phyloP scores from a whole-genome alignment of 2,113 vertebrate species.

The Natator depressus region DNA sequence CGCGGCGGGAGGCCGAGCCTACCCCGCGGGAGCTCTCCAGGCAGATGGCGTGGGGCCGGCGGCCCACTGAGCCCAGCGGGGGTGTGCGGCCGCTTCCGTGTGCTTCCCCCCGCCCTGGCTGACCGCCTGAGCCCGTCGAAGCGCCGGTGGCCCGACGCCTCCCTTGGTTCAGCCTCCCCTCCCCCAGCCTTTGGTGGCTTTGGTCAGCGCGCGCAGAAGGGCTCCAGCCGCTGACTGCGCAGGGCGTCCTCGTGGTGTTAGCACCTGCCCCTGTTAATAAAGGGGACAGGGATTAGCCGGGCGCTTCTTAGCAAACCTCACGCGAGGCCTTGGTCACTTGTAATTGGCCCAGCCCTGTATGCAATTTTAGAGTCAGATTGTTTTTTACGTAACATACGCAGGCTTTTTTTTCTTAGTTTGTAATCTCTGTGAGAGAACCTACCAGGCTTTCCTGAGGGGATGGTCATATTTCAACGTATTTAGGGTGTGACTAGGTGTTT shows the following conservation, averaged over 20 bases:
- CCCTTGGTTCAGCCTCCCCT: too few relatives aligned
- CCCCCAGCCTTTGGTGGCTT: neutral
- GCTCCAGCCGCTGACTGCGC: neutral
- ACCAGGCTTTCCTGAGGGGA: neutral
- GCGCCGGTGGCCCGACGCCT: neutral
- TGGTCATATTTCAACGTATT: rapidly evolving
- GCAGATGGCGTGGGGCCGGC: rapidly evolving
- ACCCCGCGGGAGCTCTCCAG: neutral
- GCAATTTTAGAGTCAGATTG: neutral
- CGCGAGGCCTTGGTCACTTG: neutral
- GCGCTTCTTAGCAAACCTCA: neutral
- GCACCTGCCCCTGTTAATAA: neutral
- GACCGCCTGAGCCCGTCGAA: too few relatives aligned
- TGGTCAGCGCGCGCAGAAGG: too few relatives aligned
- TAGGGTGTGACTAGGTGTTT: rapidly evolving
- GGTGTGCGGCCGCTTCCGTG: neutral
- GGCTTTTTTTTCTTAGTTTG: neutral
- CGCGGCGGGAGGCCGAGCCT: rapidly evolving
- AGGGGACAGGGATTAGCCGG: neutral
- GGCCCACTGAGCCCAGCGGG: too few relatives aligned
- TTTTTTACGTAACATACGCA: neutral
- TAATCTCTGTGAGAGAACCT: too few relatives aligned
- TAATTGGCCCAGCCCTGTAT: neutral
- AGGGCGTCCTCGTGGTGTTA: neutral
- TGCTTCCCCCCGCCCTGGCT: too few relatives aligned